phyloP scores from a whole-genome alignment of 2,888 invertebrate species.

The Stenotaenia linearis region DNA sequence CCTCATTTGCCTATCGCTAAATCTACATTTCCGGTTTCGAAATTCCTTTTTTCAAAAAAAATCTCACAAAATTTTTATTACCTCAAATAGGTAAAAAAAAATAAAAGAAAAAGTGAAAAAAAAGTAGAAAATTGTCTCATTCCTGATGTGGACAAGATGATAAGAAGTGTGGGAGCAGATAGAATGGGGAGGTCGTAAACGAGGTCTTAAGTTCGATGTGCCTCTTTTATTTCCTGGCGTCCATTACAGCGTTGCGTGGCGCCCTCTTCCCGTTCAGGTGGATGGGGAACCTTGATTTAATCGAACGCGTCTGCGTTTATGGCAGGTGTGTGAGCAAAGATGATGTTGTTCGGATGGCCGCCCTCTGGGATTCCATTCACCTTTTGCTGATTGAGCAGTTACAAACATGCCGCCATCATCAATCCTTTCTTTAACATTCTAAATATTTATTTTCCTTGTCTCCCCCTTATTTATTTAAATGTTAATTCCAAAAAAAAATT shows the following conservation, averaged over 20 bases:
- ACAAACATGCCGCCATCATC: not conserved
- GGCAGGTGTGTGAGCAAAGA: not conserved
- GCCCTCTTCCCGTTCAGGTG: not conserved
- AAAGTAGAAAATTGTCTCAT: not conserved
- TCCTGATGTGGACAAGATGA: not conserved
- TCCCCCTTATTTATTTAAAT: not conserved
- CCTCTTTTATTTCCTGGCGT: conserved; percentile 1
- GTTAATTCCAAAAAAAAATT: not conserved
- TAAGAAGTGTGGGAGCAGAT: not conserved
- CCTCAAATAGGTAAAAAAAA: no score
- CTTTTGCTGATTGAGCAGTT: not conserved
- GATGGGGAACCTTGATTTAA: conserved; percentile 1
- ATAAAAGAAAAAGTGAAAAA: no score
- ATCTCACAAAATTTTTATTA: no score
- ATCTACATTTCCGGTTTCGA: not conserved
- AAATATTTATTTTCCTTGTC: not conserved
- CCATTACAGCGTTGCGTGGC: conserved; percentile 1
- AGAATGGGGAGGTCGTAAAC: not conserved
- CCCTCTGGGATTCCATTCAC: conserved; percentile 9
- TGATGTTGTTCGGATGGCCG: conserved; percentile 5
- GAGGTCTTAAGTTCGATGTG: conserved; percentile 5
- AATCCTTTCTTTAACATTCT: not conserved
- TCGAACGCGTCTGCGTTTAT: conserved; percentile 9
- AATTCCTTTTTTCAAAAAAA: no score
- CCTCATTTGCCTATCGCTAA: not conserved